Percentiles rank a stretch among this genome's conserved stretches.
These are phyloP conservation scores for Brenthis ino DNA, from an alignment of 2,888 invertebrate species.

Conservation along the genomic window DNA sequence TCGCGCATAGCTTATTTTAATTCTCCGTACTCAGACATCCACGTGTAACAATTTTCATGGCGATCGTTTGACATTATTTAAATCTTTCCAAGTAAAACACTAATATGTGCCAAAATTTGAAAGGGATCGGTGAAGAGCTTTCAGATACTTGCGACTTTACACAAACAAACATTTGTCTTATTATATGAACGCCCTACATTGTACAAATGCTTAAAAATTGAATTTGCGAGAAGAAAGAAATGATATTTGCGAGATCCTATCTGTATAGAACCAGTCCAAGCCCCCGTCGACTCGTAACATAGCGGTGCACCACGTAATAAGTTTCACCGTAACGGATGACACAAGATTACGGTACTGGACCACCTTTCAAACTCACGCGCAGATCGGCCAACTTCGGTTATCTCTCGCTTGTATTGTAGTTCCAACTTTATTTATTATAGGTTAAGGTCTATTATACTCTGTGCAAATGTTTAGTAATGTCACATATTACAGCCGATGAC, in stretches of 20 bases:
- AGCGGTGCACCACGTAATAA: conserved; percentile 74
- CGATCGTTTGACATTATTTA: too few species aligned
- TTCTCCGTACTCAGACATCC: too few species aligned
- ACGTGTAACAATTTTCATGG: too few species aligned
- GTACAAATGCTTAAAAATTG: not conserved
- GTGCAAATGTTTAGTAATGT: not conserved
- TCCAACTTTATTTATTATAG: not conserved
- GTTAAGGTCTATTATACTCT: conserved; percentile 8
- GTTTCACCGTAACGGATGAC: conserved; percentile 79
- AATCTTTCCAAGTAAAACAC: too few species aligned
- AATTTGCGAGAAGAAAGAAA: too few species aligned
- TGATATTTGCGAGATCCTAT: not conserved
- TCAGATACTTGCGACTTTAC: not conserved
- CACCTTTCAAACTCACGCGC: conserved; percentile 73
- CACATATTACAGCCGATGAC: not conserved
- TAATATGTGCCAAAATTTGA: too few species aligned
- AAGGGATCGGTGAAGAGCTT: not conserved
- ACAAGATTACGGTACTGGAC: conserved; percentile 74
- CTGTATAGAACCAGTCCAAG: conserved; percentile 30
- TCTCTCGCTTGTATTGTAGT: conserved; percentile 43
- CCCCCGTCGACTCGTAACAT: conserved; percentile 54
- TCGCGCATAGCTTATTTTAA: too few species aligned
- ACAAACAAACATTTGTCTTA: too few species aligned
- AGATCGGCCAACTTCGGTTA: conserved; percentile 44
- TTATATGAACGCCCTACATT: not conserved